Conservation (phyloP, 2,113 vertebrate genomes). For the Rana temporaria region DNA sequence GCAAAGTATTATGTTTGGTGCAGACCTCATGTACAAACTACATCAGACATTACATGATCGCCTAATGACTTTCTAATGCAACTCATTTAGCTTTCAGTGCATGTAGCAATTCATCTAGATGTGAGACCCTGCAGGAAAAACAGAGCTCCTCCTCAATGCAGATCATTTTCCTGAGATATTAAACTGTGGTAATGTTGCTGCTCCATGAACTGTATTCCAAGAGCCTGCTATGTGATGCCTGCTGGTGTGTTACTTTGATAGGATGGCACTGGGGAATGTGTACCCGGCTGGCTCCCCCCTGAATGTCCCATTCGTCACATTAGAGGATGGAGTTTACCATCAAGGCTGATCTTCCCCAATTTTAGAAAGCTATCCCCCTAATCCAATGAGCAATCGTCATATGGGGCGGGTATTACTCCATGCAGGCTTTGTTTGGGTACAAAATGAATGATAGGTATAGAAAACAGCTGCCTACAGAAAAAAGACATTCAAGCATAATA, state of each 20-base stretch:
- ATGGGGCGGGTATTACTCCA: too few relatives aligned
- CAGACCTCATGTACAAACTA: not conserved
- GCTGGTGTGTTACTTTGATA: not conserved
- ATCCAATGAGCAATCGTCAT: too few relatives aligned
- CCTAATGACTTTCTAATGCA: conserved; percentile 3
- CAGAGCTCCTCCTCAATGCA: conserved; percentile 50
- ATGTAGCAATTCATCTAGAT: not conserved
- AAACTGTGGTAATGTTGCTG: conserved; percentile 1
- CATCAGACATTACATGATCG: not conserved
- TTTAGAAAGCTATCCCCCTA: too few relatives aligned
- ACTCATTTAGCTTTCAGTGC: conserved; percentile 9
- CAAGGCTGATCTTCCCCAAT: not conserved
- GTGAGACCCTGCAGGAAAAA: conserved; percentile 11
- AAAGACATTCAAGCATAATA: not conserved
- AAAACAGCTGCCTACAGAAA: not conserved
- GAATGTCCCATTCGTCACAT: not conserved
- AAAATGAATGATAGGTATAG: not conserved
- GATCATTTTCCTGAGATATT: conserved; percentile 38
- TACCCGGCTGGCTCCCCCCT: not conserved
- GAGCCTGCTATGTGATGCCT: not conserved
- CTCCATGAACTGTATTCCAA: conserved; percentile 3
- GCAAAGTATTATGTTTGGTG: not conserved
- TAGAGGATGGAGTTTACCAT: not conserved
- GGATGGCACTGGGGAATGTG: not conserved
- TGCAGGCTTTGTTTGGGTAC: not conserved